Evolutionary conservation across 2,797 vertebrate species (phyloP).

Genomic region (Parotocinclus haroldoi): DNA sequence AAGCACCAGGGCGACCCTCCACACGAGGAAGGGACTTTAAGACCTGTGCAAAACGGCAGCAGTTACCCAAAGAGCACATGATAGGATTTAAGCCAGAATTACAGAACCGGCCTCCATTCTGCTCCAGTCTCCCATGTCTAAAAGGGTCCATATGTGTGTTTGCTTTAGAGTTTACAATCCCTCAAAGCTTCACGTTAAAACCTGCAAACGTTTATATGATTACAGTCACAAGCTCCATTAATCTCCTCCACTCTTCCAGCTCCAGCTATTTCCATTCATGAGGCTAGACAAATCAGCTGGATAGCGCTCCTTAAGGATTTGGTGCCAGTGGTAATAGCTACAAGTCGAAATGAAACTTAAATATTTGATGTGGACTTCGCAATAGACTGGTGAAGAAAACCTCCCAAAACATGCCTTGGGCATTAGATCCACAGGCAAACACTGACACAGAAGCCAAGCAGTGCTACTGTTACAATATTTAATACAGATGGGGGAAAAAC

Average conservation of each 20-base stretch:
- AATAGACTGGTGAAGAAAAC: not conserved
- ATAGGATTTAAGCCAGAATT: not conserved
- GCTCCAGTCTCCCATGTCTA: not conserved
- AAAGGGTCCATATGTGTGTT: slow-evolving; percentile 18
- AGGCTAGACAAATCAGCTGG: slow-evolving; percentile 6
- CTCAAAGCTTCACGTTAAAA: slow-evolving; percentile 26
- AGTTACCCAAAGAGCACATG: not conserved
- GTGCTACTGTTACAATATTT: slow-evolving; percentile 33
- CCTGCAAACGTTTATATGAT: slow-evolving; percentile 36
- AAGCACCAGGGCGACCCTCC: slow-evolving; percentile 86
- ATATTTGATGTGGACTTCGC: slow-evolving; percentile 18
- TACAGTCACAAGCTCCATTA: slow-evolving; percentile 32
- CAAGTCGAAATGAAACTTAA: slow-evolving; percentile 5
- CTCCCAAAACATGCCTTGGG: not conserved
- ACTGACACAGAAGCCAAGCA: slow-evolving; percentile 8
- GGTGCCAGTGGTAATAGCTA: slow-evolving; percentile 2
- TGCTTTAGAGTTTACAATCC: slow-evolving; percentile 23
- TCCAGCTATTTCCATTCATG: slow-evolving; percentile 35
- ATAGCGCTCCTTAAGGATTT: not conserved
- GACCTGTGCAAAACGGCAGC: slow-evolving; percentile 67
- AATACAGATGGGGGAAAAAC: slow-evolving; percentile 32
- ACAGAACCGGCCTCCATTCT: not conserved
- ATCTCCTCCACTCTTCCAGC: slow-evolving; percentile 14
- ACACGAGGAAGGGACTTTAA: slow-evolving; percentile 82
- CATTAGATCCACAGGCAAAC: slow-evolving; percentile 8